Base-by-base conservation (phyloP, 2,113 vertebrate genomes). In the Puffinus mauretanicus region DNA sequence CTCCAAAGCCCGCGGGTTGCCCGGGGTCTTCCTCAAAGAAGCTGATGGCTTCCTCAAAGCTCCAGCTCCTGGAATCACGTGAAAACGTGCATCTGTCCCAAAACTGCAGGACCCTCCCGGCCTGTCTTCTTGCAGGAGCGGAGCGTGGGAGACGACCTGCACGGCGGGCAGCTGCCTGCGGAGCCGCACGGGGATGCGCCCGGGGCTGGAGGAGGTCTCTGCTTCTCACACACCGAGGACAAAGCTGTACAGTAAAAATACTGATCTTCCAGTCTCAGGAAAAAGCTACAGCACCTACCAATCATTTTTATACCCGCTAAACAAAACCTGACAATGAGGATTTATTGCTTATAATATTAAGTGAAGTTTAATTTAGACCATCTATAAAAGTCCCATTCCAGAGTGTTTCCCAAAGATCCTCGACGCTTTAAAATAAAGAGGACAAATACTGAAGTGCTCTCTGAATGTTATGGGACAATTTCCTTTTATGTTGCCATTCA, bases 341-440 rank as follows among this genome's bases (percentile, higher is more conserved):
- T 95, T 96, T 97, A 97, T 94, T 47, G 87, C 94, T 95, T 95
- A 90, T 96, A 95, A 95, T 95, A 94, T 90, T 92, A 94, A 96
- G 94, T 92, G 96, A 96, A 94, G 94, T 94, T 96, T 95, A 96
- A 96, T 96, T 95, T 94, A 92, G 96, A 90, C 91, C 90, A 95
- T 95, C 96, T 92, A 95, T 96, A 95, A 97, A 96, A 97, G 94
- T 75, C 95, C 93, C 92, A 61, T 94, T 97, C 93, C 86, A 49
- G 94, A 89, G 82, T 61, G 75, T 96, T 95, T 97, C 95, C 96
- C 90, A 94, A 96, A 97, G 91, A 96, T 96, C 90, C 90, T 71
- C 80, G 30, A 77, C 9, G 27, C 95, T 96, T 89, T 84, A 92
- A 94, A 96, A 94, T 94, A 95, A 96, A 94, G 94, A 97, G 97